phyloP scores from a whole-genome alignment of 2,888 invertebrate species.

The Macrosiphum euphorbiae region DNA sequence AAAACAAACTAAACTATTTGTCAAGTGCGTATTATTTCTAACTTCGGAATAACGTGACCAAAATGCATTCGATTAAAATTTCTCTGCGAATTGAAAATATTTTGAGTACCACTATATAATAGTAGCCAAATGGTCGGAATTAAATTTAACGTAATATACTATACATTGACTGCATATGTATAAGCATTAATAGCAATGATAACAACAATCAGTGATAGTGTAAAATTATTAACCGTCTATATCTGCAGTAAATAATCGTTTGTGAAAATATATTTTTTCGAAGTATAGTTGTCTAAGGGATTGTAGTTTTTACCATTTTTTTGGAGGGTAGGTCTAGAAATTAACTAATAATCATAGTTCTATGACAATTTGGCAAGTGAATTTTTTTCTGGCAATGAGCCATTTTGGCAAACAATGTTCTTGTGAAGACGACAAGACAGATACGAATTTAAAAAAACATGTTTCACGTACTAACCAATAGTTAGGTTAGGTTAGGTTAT shows the following conservation, averaged over 20 bases:
- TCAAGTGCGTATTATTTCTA: not conserved
- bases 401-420: not conserved
- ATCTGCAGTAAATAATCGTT: not conserved
- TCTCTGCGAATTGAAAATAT: not conserved
- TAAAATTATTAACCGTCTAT: not conserved
- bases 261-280: not conserved
- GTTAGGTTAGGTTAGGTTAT: too few species aligned
- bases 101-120: not conserved
- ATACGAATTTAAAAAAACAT: not conserved
- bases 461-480: not conserved
- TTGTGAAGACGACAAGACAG: not conserved
- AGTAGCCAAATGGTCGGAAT: not conserved
- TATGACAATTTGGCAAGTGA: not conserved
- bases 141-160: not conserved
- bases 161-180: not conserved
- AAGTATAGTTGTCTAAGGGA: not conserved
- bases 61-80: not conserved
- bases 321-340: not conserved
- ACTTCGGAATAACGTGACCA: not conserved
- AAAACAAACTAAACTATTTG: not conserved
- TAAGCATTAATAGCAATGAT: not conserved
- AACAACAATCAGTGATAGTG: not conserved
- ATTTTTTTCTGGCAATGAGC: not conserved
- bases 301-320: not conserved
- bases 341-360: not conserved